Conservation (phyloP, 1,140 invertebrate genomes). For the Cotesia chilonis region DNA sequence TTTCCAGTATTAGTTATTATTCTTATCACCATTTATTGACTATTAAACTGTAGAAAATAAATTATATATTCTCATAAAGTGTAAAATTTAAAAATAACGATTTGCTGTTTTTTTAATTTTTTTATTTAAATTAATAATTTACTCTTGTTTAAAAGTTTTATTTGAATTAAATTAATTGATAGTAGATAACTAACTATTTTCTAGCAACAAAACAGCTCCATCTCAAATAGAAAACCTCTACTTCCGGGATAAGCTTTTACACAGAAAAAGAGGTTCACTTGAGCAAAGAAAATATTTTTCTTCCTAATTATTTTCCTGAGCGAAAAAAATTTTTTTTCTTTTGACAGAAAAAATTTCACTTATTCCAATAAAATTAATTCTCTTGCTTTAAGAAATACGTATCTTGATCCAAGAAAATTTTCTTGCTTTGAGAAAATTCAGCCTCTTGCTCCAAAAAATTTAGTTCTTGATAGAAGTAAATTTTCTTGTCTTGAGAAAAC, state of each 20-base stretch:
- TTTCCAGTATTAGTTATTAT: slow-evolving; percentile 15
- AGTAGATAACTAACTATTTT: neutral
- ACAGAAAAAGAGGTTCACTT: too few relatives aligned
- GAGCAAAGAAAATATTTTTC: too few relatives aligned
- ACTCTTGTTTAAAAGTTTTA: neutral
- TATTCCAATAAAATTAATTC: too few relatives aligned
- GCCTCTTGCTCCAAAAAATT: too few relatives aligned
- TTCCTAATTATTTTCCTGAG: too few relatives aligned
- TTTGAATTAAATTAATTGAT: neutral
- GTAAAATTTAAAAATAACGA: neutral
- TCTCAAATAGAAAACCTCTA: slow-evolving; percentile 8
- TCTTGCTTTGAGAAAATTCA: too few relatives aligned
- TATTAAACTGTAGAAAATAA: slow-evolving; percentile 25
- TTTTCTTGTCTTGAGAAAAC: too few relatives aligned
- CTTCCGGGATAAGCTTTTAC: slow-evolving; percentile 24
- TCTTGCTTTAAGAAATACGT: too few relatives aligned
- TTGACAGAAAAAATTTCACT: too few relatives aligned
- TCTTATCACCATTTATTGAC: slow-evolving; percentile 33
- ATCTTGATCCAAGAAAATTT: too few relatives aligned
- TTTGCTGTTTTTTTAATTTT: neutral
- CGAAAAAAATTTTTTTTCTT: too few relatives aligned
- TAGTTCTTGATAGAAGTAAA: too few relatives aligned
- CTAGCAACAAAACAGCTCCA: neutral
- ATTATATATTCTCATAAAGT: slow-evolving; percentile 22
- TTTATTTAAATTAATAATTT: slow-evolving; percentile 11